Conservation (phyloP, 2,888 invertebrate genomes). For the Cistogaster globosa region DNA sequence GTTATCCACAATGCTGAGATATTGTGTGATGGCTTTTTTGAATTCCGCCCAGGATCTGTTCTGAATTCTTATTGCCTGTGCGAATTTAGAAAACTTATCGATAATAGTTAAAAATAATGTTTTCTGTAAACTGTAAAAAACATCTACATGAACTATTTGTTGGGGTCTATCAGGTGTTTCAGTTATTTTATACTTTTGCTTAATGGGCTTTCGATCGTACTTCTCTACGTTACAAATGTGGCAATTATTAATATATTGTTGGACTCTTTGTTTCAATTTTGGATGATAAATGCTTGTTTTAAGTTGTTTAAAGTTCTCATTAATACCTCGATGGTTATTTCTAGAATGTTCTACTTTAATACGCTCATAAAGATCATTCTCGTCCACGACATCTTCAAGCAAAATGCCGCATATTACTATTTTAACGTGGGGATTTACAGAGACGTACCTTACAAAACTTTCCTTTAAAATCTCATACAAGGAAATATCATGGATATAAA, state of each 20-base stretch:
- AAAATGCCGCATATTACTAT: neutral
- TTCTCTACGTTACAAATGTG: slow-evolving; percentile 23
- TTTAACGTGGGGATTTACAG: neutral
- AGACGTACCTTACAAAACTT: neutral
- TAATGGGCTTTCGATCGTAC: slow-evolving; percentile 48
- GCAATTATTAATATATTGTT: slow-evolving; percentile 21
- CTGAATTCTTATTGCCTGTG: slow-evolving; percentile 46
- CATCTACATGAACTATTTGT: slow-evolving; percentile 73
- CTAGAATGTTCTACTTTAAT: slow-evolving; percentile 1
- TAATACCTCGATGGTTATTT: slow-evolving; percentile 2
- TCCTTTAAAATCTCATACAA: neutral
- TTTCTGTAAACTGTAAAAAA: slow-evolving; percentile 22
- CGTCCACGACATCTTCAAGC: neutral
- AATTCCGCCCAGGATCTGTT: slow-evolving; percentile 68
- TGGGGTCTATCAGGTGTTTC: slow-evolving; percentile 72
- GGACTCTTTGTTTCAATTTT: slow-evolving; percentile 19
- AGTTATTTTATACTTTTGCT: slow-evolving; percentile 70
- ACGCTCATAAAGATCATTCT: neutral
- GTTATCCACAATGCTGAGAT: slow-evolving; percentile 59
- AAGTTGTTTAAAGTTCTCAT: too few species aligned
- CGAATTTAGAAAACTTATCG: slow-evolving; percentile 15
- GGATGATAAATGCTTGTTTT: neutral
- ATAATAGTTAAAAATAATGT: neutral
- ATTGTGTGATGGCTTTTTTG: slow-evolving; percentile 58
- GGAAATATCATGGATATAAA: slow-evolving; percentile 1